Evolutionary conservation across 2,888 invertebrate species (phyloP).

Genomic region (Ormyrus pomaceus): DNA sequence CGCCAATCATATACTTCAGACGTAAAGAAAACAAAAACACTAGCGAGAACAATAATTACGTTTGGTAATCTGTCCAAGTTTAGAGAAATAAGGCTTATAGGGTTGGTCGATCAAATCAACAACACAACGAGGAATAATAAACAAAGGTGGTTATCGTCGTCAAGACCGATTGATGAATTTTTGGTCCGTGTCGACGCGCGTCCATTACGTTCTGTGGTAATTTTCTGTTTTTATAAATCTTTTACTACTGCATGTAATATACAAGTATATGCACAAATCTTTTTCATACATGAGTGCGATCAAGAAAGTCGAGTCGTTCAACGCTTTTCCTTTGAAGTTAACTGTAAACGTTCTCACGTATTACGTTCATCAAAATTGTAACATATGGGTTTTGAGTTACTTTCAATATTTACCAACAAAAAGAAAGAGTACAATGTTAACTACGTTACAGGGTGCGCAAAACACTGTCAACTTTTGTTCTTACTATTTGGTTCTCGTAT

Average conservation of each 20-base stretch:
- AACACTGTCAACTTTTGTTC: slow-evolving; percentile 28
- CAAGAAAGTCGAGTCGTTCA: slow-evolving; percentile 14
- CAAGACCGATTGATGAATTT: slow-evolving; percentile 45
- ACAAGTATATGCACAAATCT: slow-evolving; percentile 10
- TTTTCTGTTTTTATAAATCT: background rate
- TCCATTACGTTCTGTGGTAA: slow-evolving; percentile 20
- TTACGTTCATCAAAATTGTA: slow-evolving; percentile 8
- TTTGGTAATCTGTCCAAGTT: slow-evolving; percentile 28
- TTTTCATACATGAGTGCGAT: background rate
- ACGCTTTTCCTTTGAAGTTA: slow-evolving; percentile 2
- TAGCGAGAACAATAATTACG: slow-evolving; percentile 25
- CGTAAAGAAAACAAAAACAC: slow-evolving; percentile 20
- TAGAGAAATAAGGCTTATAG: slow-evolving; percentile 19
- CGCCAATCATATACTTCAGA: slow-evolving; percentile 17
- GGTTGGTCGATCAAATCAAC: background rate
- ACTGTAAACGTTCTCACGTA: slow-evolving; percentile 11
- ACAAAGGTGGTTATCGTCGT: slow-evolving; percentile 50
- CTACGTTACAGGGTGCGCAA: slow-evolving; percentile 49
- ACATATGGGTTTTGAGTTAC: background rate
- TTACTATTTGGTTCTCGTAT: background rate
- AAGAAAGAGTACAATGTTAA: background rate
- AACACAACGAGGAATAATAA: slow-evolving; percentile 22
- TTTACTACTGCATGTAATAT: background rate
- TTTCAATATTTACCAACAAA: too few relatives aligned
- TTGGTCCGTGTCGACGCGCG: slow-evolving; percentile 43